Conservation (phyloP, 2,888 invertebrate genomes). For the Siphonodentalium dalli region DNA sequence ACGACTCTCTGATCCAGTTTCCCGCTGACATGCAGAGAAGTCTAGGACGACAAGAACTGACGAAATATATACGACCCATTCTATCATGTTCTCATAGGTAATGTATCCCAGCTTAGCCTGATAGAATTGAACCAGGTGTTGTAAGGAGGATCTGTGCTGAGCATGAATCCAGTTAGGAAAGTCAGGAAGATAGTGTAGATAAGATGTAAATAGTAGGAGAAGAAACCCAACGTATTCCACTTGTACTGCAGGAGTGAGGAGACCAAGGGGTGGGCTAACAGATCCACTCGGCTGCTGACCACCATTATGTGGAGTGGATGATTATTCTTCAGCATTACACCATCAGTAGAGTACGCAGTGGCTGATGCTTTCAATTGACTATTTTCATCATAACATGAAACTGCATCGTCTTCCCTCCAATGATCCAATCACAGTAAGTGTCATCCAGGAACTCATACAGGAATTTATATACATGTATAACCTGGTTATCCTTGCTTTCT, state of each 20-base stretch:
- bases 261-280: slow-evolving; percentile 68
- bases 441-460: slow-evolving; percentile 69
- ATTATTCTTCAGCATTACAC: slow-evolving; percentile 61
- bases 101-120: slow-evolving; percentile 66
- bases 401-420: slow-evolving; percentile 38
- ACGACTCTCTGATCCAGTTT: slow-evolving; percentile 64
- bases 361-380: slow-evolving; percentile 49
- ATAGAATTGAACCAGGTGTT: slow-evolving; percentile 64
- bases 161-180: slow-evolving; percentile 66
- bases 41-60: slow-evolving; percentile 67
- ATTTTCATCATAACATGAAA: slow-evolving; percentile 58
- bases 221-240: slow-evolving; percentile 67
- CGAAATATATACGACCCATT: slow-evolving; percentile 67
- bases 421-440: slow-evolving; percentile 57
- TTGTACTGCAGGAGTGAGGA: slow-evolving; percentile 66
- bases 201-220: slow-evolving; percentile 67
- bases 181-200: slow-evolving; percentile 66
- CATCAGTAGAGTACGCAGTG: slow-evolving; percentile 58
- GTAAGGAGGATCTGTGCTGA: slow-evolving; percentile 47
- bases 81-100: slow-evolving; percentile 67
- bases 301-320: slow-evolving; percentile 66
- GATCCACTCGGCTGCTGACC: slow-evolving; percentile 62
- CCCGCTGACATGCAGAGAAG: slow-evolving; percentile 61
- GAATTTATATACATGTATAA: no score
- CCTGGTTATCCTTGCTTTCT: slow-evolving; percentile 53